Base-by-base conservation (phyloP, 2,888 invertebrate species). In the Aporophyla lueneburgensis region DNA sequence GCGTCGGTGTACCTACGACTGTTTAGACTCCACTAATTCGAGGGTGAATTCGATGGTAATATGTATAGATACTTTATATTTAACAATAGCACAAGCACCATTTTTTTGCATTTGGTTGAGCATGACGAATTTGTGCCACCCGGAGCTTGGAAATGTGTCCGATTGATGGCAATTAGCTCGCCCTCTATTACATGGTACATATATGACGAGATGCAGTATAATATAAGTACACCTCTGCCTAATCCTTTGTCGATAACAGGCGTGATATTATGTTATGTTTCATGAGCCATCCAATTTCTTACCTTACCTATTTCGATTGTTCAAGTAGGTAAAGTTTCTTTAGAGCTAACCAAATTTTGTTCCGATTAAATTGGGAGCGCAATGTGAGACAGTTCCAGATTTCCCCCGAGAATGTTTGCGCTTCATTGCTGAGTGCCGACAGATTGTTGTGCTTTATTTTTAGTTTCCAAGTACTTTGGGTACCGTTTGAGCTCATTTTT, bases 331-430 rank as follows among this genome's bases (percentile, higher is more conserved):
- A 65, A 75, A 77, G 43, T 76, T 76, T 69, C 62, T 74, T 76
- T 51, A 46, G 40, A 65, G 49, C 61, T 71, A 78, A 77, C 61
- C 75, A 87, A 87, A 85, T 82, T 85, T 85, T 76, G 62, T 80
- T 80, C 61, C 87, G 76, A 81, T 89, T 84, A 86, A 83, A 85
- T 87, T 71, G 70, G 78, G 77, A 66, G 72, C 69, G 78, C 61
- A 49, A 76, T 81, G 76, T 78, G 72, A 86, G 87, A 87, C 81
- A 85, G 84, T 78, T 74, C 56, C 40, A 80, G 82, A 89, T 89
- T 89, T 89, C 89, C 87, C 87, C 12, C 4, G 90, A 78, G 88
- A 68, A 78, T 78, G 70, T 85, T 86, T 82, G 68, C 70, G 83
- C 78, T 82, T 77, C 84, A 87, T 81, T 86, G 85, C 84, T 74